Conservation (phyloP, 2,888 invertebrate genomes). For the Synergus laeviventris region DNA sequence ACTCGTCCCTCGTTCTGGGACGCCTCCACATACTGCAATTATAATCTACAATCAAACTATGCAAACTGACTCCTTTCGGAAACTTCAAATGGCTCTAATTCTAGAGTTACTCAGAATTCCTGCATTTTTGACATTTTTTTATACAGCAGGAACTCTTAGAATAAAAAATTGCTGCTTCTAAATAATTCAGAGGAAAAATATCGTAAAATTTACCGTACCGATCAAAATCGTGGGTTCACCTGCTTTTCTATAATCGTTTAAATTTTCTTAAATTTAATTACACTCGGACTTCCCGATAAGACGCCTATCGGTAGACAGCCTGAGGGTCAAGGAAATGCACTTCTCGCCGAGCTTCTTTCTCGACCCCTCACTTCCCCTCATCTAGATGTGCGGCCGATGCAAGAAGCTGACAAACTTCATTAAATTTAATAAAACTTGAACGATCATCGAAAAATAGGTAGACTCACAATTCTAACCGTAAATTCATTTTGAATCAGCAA, state of each 20-base stretch:
- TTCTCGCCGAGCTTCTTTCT: too few relatives aligned
- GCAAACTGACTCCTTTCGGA: conserved; percentile 64
- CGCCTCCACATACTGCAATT: conserved; percentile 75
- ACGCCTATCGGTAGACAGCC: too few relatives aligned
- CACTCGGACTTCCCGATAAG: too few relatives aligned
- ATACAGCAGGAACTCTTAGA: neutral
- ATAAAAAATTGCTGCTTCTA: neutral
- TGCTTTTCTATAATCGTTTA: too few relatives aligned
- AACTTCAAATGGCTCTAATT: conserved; percentile 36
- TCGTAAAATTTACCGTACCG: neutral
- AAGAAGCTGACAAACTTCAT: too few relatives aligned
- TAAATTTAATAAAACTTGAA: too few relatives aligned
- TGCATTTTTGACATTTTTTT: neutral
- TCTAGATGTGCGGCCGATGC: too few relatives aligned
- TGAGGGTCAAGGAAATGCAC: too few relatives aligned
- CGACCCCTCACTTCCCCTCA: too few relatives aligned
- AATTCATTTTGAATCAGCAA: neutral
- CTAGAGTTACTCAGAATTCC: neutral
- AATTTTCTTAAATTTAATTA: too few relatives aligned
- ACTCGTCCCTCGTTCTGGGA: conserved; percentile 67
- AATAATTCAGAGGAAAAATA: neutral
- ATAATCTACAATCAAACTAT: conserved; percentile 73
- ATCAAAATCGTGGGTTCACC: too few relatives aligned
- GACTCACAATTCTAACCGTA: neutral
- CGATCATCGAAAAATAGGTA: too few relatives aligned